Percentiles rank a stretch among this genome's conserved stretches.
phyloP scores from a whole-genome alignment of 1,140 invertebrate species.

The Drosophila repletoides region DNA sequence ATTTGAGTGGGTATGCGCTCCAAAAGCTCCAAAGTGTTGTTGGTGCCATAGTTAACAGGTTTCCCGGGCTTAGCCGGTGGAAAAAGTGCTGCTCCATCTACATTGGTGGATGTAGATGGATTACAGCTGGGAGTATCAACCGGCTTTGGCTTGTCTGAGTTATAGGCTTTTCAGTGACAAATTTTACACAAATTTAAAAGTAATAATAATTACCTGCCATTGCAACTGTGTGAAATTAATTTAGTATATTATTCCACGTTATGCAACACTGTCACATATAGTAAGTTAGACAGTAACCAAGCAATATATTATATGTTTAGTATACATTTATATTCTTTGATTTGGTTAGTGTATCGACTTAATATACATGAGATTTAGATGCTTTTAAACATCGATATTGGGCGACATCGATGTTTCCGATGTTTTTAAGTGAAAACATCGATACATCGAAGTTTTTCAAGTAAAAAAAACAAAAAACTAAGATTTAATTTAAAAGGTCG shows the following conservation, averaged over 20 bases:
- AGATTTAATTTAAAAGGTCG: too few relatives aligned
- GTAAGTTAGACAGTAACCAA: too few relatives aligned
- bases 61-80: constrained; percentile 59
- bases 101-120: constrained; percentile 18
- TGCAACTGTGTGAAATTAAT: neutral
- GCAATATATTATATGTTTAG: too few relatives aligned
- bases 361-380: too few relatives aligned
- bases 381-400: too few relatives aligned
- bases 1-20: constrained; percentile 70
- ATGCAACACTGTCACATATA: neutral
- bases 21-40: constrained; percentile 73
- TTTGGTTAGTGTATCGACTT: too few relatives aligned
- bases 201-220: constrained; percentile 46
- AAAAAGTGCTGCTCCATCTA: constrained; percentile 52
- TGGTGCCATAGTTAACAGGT: constrained; percentile 67
- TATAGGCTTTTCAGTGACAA: constrained; percentile 9
- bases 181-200: neutral
- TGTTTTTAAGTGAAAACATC: too few relatives aligned
- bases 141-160: constrained; percentile 17
- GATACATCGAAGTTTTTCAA: too few relatives aligned
- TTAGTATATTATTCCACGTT: neutral
- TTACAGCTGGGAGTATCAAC: neutral
- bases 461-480: too few relatives aligned
- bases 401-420: too few relatives aligned
- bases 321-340: too few relatives aligned